These are phyloP conservation scores for Dromius quadrimaculatus DNA, from an alignment of 2,888 invertebrate species.

Conservation along the genomic window DNA sequence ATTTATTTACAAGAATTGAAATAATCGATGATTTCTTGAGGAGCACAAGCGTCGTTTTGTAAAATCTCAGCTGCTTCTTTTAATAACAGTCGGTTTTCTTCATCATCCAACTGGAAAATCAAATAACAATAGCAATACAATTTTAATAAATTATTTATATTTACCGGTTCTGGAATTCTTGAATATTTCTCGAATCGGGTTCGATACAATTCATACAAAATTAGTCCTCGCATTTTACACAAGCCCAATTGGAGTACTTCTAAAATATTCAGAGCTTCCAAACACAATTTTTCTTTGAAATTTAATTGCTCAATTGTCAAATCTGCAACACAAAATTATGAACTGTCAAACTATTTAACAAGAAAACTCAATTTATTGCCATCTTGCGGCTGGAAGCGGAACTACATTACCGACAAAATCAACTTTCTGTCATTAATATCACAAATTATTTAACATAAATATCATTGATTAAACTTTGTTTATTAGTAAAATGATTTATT, in stretches of 20 bases:
- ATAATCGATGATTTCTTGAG: constrained; percentile 54
- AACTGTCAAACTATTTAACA: no score
- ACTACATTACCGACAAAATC: no score
- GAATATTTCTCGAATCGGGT: constrained; percentile 55
- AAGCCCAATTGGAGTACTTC: constrained; percentile 71
- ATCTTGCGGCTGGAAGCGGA: no score
- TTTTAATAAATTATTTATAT: constrained; percentile 21
- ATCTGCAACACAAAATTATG: no score
- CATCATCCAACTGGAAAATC: constrained; percentile 36
- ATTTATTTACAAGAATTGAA: constrained; percentile 10
- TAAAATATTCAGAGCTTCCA: constrained; percentile 71
- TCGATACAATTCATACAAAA: constrained; percentile 61
- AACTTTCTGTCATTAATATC: no score
- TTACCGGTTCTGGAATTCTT: constrained; percentile 31
- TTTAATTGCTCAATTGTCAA: constrained; percentile 71
- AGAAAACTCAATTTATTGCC: no score
- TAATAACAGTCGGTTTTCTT: constrained; percentile 55
- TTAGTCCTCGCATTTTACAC: constrained; percentile 63
- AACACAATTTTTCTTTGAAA: constrained; percentile 73
- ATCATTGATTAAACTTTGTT: no score
- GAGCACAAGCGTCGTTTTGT: constrained; percentile 60
- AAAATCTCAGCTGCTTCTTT: constrained; percentile 61
- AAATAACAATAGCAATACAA: constrained; percentile 25
- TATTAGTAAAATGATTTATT: no score
- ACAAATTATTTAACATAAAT: no score